A percentile compares a stretch with the other conserved stretches of the same genome.
Conservation (phyloP, 2,888 invertebrate genomes). For the Rhamnusium bicolor region DNA sequence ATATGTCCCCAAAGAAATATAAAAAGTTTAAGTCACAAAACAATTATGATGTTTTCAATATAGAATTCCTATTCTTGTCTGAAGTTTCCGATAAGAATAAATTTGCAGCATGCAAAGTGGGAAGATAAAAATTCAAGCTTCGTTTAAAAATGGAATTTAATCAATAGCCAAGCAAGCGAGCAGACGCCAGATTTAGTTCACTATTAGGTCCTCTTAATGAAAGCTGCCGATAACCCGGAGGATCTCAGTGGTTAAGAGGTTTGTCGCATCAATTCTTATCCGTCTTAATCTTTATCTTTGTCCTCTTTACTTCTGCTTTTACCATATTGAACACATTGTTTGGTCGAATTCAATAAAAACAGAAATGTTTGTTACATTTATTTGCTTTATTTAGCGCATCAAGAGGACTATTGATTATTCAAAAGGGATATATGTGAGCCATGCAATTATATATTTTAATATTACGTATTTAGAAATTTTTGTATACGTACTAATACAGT, state of each 20-base stretch:
- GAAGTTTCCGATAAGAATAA: slow-evolving; percentile 36
- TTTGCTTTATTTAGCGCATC: not conserved
- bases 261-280: slow-evolving; percentile 52
- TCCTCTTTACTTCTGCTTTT: slow-evolving; percentile 15
- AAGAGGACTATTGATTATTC: not conserved
- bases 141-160: slow-evolving; percentile 52
- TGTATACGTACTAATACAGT: too few relatives aligned
- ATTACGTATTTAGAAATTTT: too few relatives aligned
- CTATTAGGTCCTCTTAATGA: slow-evolving; percentile 51
- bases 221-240: slow-evolving; percentile 48
- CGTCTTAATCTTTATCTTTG: slow-evolving; percentile 38
- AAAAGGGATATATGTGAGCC: too few relatives aligned
- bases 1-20: slow-evolving; percentile 22
- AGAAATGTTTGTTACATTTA: not conserved
- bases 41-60: slow-evolving; percentile 32
- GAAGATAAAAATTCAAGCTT: slow-evolving; percentile 44
- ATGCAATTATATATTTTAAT: too few relatives aligned
- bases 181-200: slow-evolving; percentile 50
- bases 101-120: slow-evolving; percentile 48
- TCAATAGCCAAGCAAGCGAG: slow-evolving; percentile 48
- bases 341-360: slow-evolving; percentile 2
- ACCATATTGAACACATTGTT: slow-evolving; percentile 18
- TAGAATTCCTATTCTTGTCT: slow-evolving; percentile 22
- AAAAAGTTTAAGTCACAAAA: slow-evolving; percentile 14
- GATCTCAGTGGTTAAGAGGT: slow-evolving; percentile 45